Percentiles rank a stretch among this genome's conserved stretches.
phyloP scores from a whole-genome alignment of 1,140 invertebrate genomes.

The Atta cephalotes region DNA sequence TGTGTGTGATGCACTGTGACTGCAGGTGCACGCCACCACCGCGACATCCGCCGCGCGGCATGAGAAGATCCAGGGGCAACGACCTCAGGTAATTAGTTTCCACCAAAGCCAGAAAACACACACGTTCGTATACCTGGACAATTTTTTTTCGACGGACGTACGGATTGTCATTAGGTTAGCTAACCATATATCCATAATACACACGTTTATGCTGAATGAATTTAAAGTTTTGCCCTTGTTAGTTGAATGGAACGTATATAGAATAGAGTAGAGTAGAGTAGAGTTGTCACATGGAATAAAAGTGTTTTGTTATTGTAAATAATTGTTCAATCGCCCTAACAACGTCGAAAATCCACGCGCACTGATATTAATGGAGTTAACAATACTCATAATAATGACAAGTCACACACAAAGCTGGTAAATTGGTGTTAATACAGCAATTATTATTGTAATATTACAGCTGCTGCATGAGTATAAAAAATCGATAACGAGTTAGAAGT shows the following conservation, averaged over 20 bases:
- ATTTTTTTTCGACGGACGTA: slow-evolving; percentile 11
- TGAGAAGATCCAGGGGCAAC: slow-evolving; percentile 87
- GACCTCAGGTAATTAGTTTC: slow-evolving; percentile 87
- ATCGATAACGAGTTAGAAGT: slow-evolving; percentile 59
- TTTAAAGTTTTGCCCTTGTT: slow-evolving; percentile 37
- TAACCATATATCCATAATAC: slow-evolving; percentile 14
- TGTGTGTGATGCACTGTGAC: slow-evolving; percentile 94
- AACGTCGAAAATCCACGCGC: background rate
- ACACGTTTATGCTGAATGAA: slow-evolving; percentile 20
- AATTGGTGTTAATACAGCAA: slow-evolving; percentile 58
- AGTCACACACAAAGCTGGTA: slow-evolving; percentile 23
- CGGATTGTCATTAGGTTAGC: background rate
- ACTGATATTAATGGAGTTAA: background rate
- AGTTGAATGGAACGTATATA: slow-evolving; percentile 50
- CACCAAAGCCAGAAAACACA: background rate
- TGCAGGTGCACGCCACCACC: slow-evolving; percentile 88
- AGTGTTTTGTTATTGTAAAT: slow-evolving; percentile 35
- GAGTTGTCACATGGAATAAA: slow-evolving; percentile 9
- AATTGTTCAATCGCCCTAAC: slow-evolving; percentile 6
- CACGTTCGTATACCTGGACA: background rate
- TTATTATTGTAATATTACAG: slow-evolving; percentile 62
- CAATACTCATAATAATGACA: background rate
- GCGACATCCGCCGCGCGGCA: slow-evolving; percentile 83
- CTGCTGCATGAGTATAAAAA: slow-evolving; percentile 64
- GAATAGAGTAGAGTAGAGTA: slow-evolving; percentile 51